Conservation (phyloP, 2,113 vertebrate genomes). For the Lagenorhynchus albirostris region DNA sequence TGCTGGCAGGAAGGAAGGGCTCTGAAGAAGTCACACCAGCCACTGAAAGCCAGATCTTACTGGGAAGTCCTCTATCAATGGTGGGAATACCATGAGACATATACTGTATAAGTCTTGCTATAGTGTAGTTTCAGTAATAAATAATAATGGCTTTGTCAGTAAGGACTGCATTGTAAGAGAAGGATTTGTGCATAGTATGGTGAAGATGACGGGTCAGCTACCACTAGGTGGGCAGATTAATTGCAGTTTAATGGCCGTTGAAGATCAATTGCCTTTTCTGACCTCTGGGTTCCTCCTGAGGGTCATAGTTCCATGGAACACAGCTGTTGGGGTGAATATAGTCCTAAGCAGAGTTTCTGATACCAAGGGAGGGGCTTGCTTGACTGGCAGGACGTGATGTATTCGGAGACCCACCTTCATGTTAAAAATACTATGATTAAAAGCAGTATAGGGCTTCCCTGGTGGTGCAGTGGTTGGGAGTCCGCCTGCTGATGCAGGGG, state of each 20-base stretch:
- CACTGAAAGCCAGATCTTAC: neutral
- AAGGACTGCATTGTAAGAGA: neutral
- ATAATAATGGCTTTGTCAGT: neutral
- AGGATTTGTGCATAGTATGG: neutral
- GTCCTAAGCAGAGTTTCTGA: neutral
- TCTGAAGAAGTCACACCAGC: neutral
- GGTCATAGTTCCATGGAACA: neutral
- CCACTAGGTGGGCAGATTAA: neutral
- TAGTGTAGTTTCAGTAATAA: neutral
- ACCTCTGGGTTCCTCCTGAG: neutral
- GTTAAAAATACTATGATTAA: neutral
- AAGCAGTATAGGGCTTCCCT: neutral
- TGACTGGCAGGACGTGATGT: neutral
- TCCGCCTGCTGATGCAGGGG: no score
- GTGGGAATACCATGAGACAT: neutral
- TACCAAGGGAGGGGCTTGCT: neutral
- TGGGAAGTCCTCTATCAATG: neutral
- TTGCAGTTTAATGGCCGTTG: neutral
- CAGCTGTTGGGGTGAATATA: neutral
- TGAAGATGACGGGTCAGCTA: neutral
- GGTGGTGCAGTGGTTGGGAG: no score
- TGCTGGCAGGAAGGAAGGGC: neutral
- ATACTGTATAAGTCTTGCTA: neutral
- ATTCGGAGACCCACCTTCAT: neutral
- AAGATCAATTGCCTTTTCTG: conserved; percentile 15